phyloP scores from a whole-genome alignment of 2,888 invertebrate genomes.

The Agonopterix arenella region DNA sequence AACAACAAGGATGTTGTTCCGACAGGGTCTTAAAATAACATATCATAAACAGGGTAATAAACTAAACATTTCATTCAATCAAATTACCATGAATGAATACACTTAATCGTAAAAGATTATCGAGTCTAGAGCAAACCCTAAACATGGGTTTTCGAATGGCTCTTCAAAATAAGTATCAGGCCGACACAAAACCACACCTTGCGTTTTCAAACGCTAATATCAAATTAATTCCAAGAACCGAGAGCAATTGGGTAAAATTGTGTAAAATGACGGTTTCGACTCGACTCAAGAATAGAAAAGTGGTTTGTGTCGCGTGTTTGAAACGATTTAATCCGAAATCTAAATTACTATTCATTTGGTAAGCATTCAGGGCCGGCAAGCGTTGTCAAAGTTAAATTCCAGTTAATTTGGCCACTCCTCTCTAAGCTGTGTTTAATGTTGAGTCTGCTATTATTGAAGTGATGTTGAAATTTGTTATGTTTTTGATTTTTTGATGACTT shows the following conservation, averaged over 20 bases:
- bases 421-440: conserved; percentile 13
- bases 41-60: conserved; percentile 21
- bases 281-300: conserved; percentile 72
- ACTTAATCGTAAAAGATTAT: conserved; percentile 56
- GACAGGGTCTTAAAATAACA: conserved; percentile 21
- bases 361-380: conserved; percentile 60
- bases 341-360: conserved; percentile 75
- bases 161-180: conserved; percentile 66
- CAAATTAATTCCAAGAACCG: conserved; percentile 74
- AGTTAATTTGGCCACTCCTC: conserved; percentile 46
- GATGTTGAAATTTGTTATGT: conserved; percentile 4
- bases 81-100: conserved; percentile 44
- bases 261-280: conserved; percentile 73
- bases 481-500: too few species aligned
- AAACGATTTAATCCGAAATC: conserved; percentile 73
- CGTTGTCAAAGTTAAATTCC: conserved; percentile 64
- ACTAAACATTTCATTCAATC: conserved; percentile 29
- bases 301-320: conserved; percentile 74
- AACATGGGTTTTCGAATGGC: conserved; percentile 62
- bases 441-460: background rate
- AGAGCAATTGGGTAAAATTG: conserved; percentile 75
- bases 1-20: background rate
- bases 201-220: conserved; percentile 75
- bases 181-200: conserved; percentile 70
- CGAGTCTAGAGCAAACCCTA: conserved; percentile 55